These are phyloP conservation scores for Nyctalus aviator DNA, from an alignment of 2,797 vertebrate genomes.

Conservation along the genomic window DNA sequence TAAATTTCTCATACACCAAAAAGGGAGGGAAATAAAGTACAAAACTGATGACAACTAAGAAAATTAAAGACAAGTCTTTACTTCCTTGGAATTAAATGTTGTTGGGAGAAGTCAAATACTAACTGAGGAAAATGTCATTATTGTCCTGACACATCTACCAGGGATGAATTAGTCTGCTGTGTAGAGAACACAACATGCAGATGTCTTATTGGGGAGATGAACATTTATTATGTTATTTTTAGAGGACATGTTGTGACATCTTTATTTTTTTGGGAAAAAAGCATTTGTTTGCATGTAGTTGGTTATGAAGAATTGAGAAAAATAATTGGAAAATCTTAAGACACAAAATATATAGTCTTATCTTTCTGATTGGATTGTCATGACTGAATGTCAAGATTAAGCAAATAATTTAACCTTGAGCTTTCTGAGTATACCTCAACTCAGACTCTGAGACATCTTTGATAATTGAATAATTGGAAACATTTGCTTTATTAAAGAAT, in stretches of 20 bases:
- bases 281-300: conserved; percentile 33
- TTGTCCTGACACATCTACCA: conserved; percentile 27
- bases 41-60: not conserved
- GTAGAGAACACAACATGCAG: not conserved
- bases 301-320: conserved; percentile 63
- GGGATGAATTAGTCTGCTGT: conserved; percentile 11
- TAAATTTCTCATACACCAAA: conserved; percentile 7
- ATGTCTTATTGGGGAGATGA: not conserved
- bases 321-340: conserved; percentile 22
- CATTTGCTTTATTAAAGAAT: not conserved
- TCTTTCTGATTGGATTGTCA: conserved; percentile 52
- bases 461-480: conserved; percentile 35
- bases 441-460: conserved; percentile 49
- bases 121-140: conserved; percentile 33
- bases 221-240: conserved; percentile 66
- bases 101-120: conserved; percentile 30
- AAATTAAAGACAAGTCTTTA: not conserved
- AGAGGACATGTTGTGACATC: not conserved
- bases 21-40: not conserved
- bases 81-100: conserved; percentile 17
- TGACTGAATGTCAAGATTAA: conserved; percentile 64
- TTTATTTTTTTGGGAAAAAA: conserved; percentile 4
- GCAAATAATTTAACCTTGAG: conserved; percentile 49
- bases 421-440: not conserved
- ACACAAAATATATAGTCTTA: conserved; percentile 22